A percentile compares a stretch with the other conserved stretches of the same genome.
Conservation (phyloP, 2,888 invertebrate species). For the Athrips mouffetella region DNA sequence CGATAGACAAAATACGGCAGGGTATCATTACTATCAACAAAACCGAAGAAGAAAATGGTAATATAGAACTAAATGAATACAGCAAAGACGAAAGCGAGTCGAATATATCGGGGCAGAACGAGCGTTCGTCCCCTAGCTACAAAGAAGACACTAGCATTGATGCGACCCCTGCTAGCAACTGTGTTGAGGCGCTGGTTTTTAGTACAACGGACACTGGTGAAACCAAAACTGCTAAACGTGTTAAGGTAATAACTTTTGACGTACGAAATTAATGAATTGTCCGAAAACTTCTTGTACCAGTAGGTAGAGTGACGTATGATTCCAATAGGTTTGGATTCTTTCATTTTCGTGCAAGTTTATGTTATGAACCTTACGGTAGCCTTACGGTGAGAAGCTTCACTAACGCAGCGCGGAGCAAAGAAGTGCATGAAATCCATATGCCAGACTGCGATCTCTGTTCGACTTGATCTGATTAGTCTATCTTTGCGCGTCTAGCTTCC, state of each 20-base stretch:
- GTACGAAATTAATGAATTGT: too few species aligned
- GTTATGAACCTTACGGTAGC: too few species aligned
- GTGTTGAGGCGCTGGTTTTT: slow-evolving; percentile 34
- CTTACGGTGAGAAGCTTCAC: too few species aligned
- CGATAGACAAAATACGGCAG: slow-evolving; percentile 78
- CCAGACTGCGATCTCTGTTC: too few species aligned
- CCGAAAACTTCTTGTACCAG: too few species aligned
- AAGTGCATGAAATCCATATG: too few species aligned
- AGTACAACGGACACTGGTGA: slow-evolving; percentile 41
- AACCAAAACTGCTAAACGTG: slow-evolving; percentile 45
- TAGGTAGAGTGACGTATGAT: too few species aligned
- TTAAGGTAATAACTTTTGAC: slow-evolving; percentile 42
- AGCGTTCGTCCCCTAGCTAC: slow-evolving; percentile 30
- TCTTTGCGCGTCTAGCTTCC: too few species aligned
- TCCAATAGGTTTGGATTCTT: too few species aligned
- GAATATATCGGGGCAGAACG: slow-evolving; percentile 31
- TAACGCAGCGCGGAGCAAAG: too few species aligned
- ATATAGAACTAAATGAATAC: slow-evolving; percentile 40
- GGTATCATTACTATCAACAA: slow-evolving; percentile 53
- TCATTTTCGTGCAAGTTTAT: too few species aligned
- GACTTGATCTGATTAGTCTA: too few species aligned
- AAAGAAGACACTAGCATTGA: slow-evolving; percentile 35
- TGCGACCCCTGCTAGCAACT: slow-evolving; percentile 36
- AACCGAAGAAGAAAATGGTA: slow-evolving; percentile 36
- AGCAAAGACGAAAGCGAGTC: slow-evolving; percentile 44